Percentiles rank a stretch among this genome's conserved stretches.
Evolutionary conservation across 2,113 vertebrate genomes (phyloP).

Genomic region (Scatophagus argus): DNA sequence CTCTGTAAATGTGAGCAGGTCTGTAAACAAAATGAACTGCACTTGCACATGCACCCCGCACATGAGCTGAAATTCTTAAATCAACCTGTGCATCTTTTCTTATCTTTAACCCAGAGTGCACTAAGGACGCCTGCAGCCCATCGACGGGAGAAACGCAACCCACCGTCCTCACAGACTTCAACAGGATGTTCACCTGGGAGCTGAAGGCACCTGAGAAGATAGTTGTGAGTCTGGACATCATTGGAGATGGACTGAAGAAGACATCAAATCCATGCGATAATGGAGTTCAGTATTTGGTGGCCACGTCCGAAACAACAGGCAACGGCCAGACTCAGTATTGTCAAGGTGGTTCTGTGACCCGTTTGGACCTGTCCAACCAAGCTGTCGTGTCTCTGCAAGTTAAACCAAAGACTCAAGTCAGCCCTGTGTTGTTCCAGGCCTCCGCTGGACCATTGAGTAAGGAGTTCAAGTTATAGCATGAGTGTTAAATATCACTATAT

Average conservation of each 20-base stretch:
- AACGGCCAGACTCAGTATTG: constrained; percentile 84
- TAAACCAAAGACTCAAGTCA: constrained; percentile 69
- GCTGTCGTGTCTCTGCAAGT: constrained; percentile 81
- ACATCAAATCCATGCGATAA: constrained; percentile 78
- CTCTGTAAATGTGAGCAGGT: neutral
- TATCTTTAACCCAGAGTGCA: constrained; percentile 85
- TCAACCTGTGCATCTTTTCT: neutral
- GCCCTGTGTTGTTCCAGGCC: constrained; percentile 82
- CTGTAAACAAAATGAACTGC: no score
- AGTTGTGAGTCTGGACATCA: constrained; percentile 82
- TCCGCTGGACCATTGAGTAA: constrained; percentile 85
- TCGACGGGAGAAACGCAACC: constrained; percentile 78
- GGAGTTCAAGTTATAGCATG: no score
- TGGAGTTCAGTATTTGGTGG: constrained; percentile 79
- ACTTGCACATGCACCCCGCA: neutral
- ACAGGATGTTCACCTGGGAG: constrained; percentile 86
- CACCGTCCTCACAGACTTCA: constrained; percentile 77
- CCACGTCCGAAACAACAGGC: constrained; percentile 49
- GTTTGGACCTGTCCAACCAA: constrained; percentile 83
- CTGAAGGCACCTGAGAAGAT: constrained; percentile 81
- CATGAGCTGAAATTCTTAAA: neutral
- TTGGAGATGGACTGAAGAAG: constrained; percentile 77
- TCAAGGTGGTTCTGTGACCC: constrained; percentile 83
- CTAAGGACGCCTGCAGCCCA: constrained; percentile 81
- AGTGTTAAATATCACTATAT: no score